A percentile compares a stretch with the other conserved stretches of the same genome.
Evolutionary conservation across 2,113 vertebrate species (phyloP).

Genomic region (Atractosteus spatula): DNA sequence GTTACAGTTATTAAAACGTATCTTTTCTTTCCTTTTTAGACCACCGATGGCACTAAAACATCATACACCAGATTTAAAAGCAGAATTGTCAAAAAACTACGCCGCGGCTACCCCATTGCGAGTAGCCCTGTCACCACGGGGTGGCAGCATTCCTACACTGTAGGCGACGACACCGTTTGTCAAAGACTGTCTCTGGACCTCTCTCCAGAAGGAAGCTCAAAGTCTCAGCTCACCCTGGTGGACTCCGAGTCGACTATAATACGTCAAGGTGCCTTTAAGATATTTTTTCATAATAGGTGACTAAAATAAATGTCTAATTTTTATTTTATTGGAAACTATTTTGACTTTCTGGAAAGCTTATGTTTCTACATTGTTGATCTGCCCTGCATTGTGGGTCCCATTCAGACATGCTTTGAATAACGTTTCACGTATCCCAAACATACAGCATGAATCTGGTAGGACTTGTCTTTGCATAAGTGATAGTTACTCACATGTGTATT

Average conservation of each 20-base stretch:
- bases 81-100: conserved; percentile 26
- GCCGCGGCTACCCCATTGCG: conserved; percentile 16
- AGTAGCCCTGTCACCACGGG: conserved; percentile 66
- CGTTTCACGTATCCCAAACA: too few species aligned
- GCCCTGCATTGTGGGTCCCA: too few species aligned
- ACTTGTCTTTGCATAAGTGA: too few species aligned
- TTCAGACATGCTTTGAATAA: too few species aligned
- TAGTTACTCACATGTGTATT: too few species aligned
- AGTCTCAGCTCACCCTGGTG: not conserved
- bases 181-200: conserved; percentile 52
- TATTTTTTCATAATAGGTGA: too few species aligned
- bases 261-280: conserved; percentile 22
- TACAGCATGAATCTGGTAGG: too few species aligned
- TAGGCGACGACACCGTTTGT: conserved; percentile 44
- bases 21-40: conserved; percentile 15
- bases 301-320: too few species aligned
- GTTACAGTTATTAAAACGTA: not conserved
- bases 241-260: not conserved
- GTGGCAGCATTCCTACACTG: conserved; percentile 44
- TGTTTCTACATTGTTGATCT: too few species aligned
- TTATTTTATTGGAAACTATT: too few species aligned
- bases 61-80: conserved; percentile 52
- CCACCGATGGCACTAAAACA: not conserved
- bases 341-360: too few species aligned
- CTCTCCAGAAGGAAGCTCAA: conserved; percentile 22